These are phyloP conservation scores for Lysandra bellargus DNA, from an alignment of 2,888 invertebrate genomes.

Conservation along the genomic window DNA sequence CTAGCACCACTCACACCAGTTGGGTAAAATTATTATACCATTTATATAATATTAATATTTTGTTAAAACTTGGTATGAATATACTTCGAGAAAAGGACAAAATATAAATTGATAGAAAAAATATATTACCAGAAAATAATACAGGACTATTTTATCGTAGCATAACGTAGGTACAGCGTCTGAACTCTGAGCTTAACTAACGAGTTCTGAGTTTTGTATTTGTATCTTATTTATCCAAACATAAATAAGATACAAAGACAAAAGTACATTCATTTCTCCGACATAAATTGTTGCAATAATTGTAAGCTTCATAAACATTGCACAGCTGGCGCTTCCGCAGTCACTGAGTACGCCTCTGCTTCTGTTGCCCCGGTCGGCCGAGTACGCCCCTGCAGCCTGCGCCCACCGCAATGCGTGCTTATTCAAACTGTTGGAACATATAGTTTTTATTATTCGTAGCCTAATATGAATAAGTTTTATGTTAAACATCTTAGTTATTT, in stretches of 20 bases:
- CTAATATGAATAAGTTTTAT: background rate
- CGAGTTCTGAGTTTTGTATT: background rate
- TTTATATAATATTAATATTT: too few relatives aligned
- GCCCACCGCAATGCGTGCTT: slow-evolving; percentile 14
- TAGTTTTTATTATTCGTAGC: background rate
- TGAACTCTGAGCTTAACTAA: background rate
- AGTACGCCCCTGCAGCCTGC: slow-evolving; percentile 6
- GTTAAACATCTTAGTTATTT: background rate
- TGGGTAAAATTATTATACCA: too few relatives aligned
- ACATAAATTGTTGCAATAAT: slow-evolving; percentile 2
- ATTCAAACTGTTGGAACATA: background rate
- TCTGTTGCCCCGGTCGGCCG: background rate
- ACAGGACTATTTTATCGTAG: background rate
- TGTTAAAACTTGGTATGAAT: too few relatives aligned
- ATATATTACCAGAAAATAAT: background rate
- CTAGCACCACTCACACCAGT: too few relatives aligned
- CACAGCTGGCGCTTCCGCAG: background rate
- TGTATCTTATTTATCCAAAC: background rate
- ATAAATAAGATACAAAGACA: background rate
- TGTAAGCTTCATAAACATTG: slow-evolving; percentile 10
- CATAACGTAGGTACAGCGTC: background rate
- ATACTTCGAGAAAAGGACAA: too few relatives aligned
- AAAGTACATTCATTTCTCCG: background rate
- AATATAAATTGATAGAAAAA: background rate
- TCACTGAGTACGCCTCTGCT: background rate